Conservation (phyloP, 2,797 vertebrate genomes). For the Pristis pectinata region DNA sequence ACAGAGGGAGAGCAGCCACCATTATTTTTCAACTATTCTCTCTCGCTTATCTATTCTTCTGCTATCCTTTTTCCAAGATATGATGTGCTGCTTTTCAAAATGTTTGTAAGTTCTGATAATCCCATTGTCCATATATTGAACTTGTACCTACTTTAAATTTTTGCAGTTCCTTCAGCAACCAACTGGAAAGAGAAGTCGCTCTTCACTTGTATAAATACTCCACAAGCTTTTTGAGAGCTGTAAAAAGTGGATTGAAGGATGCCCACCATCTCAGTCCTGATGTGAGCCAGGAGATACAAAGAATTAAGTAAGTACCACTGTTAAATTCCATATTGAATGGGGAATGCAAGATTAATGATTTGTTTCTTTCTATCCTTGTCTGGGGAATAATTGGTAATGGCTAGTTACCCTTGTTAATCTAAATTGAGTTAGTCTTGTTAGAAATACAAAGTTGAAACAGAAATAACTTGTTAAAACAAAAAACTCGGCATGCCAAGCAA, state of each 20-base stretch:
- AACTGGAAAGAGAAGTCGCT: not conserved
- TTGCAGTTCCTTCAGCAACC: not conserved
- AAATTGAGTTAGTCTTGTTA: too few species aligned
- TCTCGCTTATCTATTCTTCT: not conserved
- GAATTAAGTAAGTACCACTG: slow-evolving; percentile 51
- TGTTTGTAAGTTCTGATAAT: not conserved
- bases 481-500: not conserved
- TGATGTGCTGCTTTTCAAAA: not conserved
- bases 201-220: slow-evolving; percentile 42
- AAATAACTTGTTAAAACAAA: not conserved
- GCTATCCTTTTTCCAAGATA: not conserved
- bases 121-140: not conserved
- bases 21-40: not conserved
- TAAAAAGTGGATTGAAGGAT: slow-evolving; percentile 44
- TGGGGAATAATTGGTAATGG: not conserved
- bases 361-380: not conserved
- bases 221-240: slow-evolving; percentile 40
- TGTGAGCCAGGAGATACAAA: slow-evolving; percentile 45
- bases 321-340: not conserved
- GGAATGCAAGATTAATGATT: not conserved
- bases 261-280: not conserved
- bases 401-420: too few species aligned
- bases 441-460: not conserved
- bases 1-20: not conserved
- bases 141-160: not conserved